Percentiles rank a stretch among this genome's conserved stretches.
phyloP scores from a whole-genome alignment of 1,140 invertebrate genomes.

The Notospermus geniculatus region DNA sequence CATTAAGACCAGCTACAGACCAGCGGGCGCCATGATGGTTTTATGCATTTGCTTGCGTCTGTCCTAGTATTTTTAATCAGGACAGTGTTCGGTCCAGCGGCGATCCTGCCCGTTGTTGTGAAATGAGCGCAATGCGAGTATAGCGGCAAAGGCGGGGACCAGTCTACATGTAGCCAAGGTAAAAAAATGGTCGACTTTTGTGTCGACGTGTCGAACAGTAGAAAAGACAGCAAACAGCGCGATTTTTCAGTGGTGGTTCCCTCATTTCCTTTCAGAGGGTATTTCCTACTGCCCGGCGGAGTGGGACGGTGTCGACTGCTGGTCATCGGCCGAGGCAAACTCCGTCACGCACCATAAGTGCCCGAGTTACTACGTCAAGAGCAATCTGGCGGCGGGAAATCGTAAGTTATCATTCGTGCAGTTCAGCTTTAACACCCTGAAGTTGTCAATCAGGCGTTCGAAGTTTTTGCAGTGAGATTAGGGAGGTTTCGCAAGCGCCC shows the following conservation, averaged over 20 bases:
- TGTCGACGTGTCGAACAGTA: no score
- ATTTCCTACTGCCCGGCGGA: neutral
- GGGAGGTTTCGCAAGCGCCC: no score
- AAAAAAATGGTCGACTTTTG: no score
- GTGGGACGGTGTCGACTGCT: slow-evolving; percentile 6
- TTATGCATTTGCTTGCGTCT: no score
- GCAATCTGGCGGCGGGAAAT: neutral
- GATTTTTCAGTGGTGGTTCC: neutral
- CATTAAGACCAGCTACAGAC: no score
- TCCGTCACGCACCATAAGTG: neutral
- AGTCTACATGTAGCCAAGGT: no score
- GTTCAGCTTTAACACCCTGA: neutral
- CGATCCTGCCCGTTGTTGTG: no score
- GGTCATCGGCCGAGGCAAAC: neutral
- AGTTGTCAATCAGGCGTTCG: neutral
- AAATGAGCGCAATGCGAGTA: no score
- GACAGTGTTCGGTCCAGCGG: neutral
- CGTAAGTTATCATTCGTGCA: slow-evolving; percentile 1
- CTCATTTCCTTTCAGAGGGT: neutral
- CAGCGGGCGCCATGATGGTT: no score
- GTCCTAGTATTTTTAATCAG: no score
- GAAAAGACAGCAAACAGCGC: no score
- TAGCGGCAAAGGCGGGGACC: no score
- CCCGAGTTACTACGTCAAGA: neutral
- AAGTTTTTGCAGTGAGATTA: neutral